Evolutionary conservation across 1,140 invertebrate genomes (phyloP).

Genomic region (Drosophila virilis): DNA sequence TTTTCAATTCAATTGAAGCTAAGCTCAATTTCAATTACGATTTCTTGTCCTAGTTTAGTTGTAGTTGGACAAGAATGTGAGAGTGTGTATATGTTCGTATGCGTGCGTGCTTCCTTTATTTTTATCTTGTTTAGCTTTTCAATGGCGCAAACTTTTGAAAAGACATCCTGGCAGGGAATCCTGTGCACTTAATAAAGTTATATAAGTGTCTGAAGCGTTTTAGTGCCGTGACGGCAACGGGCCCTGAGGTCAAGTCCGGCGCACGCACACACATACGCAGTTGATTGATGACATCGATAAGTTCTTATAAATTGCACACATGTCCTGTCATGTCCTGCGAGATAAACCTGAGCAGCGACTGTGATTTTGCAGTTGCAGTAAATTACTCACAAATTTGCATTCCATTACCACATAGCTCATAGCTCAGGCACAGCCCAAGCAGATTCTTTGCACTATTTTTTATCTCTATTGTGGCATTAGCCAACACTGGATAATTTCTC

Average conservation of each 20-base stretch:
- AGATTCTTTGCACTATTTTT: not conserved
- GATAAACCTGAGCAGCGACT: slow-evolving; percentile 20
- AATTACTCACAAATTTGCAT: slow-evolving; percentile 57
- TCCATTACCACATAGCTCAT: slow-evolving; percentile 3
- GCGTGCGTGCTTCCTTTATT: not conserved
- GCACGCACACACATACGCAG: not conserved
- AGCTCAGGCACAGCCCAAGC: slow-evolving; percentile 5
- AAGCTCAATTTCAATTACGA: slow-evolving; percentile 53
- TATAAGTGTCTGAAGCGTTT: slow-evolving; percentile 36
- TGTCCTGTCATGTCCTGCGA: slow-evolving; percentile 27
- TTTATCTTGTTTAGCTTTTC: slow-evolving; percentile 14
- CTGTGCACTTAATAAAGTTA: slow-evolving; percentile 68
- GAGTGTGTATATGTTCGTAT: not conserved
- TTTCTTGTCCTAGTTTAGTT: not conserved
- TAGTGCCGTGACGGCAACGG: slow-evolving; percentile 19
- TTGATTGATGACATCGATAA: slow-evolving; percentile 83
- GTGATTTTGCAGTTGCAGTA: slow-evolving; percentile 28
- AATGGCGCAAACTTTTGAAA: slow-evolving; percentile 11
- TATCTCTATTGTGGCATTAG: slow-evolving; percentile 27
- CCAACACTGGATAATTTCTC: slow-evolving; percentile 57
- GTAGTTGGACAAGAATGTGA: not conserved
- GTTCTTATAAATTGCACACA: slow-evolving; percentile 73
- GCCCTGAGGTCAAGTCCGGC: slow-evolving; percentile 33
- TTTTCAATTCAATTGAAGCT: slow-evolving; percentile 18
- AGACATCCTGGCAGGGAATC: slow-evolving; percentile 26